Conservation (phyloP, 2,888 invertebrate genomes). For the Leucoptera coffeella region DNA sequence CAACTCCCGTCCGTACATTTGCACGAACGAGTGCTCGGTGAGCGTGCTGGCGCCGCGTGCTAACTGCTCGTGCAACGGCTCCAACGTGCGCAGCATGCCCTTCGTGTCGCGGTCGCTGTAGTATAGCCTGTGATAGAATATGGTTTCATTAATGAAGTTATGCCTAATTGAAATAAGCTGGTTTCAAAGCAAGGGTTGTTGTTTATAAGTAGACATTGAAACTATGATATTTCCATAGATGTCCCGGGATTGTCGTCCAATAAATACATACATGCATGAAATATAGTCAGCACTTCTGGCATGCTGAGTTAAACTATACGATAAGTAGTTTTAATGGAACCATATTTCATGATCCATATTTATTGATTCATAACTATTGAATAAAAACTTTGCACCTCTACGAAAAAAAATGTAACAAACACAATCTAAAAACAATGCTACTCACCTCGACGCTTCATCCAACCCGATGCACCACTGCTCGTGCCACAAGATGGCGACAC, state of each 20-base stretch:
- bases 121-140: conserved; percentile 57
- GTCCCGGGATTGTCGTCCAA: too few relatives aligned
- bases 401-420: not conserved
- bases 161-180: too few relatives aligned
- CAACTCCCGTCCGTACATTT: conserved; percentile 93
- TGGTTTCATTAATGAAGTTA: too few relatives aligned
- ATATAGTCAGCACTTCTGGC: too few relatives aligned
- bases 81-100: conserved; percentile 94
- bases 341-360: conserved; percentile 32
- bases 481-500: conserved; percentile 98
- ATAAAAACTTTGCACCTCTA: not conserved
- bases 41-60: conserved; percentile 91
- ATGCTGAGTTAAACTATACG: too few relatives aligned
- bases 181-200: too few relatives aligned
- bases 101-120: conserved; percentile 94
- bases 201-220: too few relatives aligned
- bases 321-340: conserved; percentile 35
- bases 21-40: conserved; percentile 95
- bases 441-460: conserved; percentile 73
- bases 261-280: too few relatives aligned
- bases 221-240: too few relatives aligned
- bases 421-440: not conserved
- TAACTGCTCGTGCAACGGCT: conserved; percentile 90
- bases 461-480: conserved; percentile 99
- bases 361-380: too few relatives aligned